Percentiles rank a stretch among this genome's conserved stretches.
phyloP scores from a whole-genome alignment of 37 sponge, comb jelly and placozoan genomes.

The Crambe crambe region DNA sequence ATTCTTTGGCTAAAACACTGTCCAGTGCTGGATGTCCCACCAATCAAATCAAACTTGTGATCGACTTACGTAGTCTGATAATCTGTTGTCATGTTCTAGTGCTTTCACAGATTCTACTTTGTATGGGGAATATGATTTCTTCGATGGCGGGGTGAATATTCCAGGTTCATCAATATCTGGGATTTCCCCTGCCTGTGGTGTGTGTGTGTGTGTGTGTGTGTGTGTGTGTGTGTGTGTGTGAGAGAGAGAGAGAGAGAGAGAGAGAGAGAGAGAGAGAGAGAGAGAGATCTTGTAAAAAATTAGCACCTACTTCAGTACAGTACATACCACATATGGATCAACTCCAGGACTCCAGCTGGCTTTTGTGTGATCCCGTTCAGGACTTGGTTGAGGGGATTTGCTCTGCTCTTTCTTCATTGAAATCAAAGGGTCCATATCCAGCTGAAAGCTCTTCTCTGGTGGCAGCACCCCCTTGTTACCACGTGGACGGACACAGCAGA shows the following conservation, averaged over 20 bases:
- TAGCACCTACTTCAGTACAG: not conserved
- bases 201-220: too few relatives aligned
- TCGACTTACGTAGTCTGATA: not conserved
- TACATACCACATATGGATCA: not conserved
- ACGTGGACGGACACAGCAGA: constrained; percentile 43
- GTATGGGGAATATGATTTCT: constrained; percentile 26
- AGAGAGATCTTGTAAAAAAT: too few relatives aligned
- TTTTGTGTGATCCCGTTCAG: not conserved
- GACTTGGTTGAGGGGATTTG: not conserved
- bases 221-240: too few relatives aligned
- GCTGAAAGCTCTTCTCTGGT: not conserved
- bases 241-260: too few relatives aligned
- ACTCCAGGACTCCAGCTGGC: constrained; percentile 33
- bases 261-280: too few relatives aligned
- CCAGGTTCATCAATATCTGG: constrained; percentile 6
- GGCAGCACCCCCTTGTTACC: not conserved
- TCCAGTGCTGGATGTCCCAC: not conserved
- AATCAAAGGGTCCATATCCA: not conserved
- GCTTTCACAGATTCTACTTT: not conserved
- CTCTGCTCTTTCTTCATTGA: not conserved
- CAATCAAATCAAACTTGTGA: not conserved
- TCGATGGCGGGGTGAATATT: constrained; percentile 9
- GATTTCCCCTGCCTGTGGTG: constrained; percentile 23
- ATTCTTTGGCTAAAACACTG: not conserved
- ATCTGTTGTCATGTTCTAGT: not conserved